Evolutionary conservation across 2,113 vertebrate genomes (phyloP).

Genomic region (Enhydra lutris): DNA sequence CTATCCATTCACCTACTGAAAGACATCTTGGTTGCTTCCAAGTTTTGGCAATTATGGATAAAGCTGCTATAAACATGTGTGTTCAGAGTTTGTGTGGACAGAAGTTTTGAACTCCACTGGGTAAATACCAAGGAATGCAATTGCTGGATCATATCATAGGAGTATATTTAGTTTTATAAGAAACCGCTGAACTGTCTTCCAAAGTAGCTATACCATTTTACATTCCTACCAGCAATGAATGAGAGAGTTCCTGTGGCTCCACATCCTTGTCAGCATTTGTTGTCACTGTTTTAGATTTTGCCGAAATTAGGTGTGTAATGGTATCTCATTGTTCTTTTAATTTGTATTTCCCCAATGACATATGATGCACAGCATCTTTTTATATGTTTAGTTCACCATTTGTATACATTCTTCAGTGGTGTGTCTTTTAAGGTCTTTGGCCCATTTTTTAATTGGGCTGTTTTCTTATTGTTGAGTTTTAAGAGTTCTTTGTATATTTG

Average conservation of each 20-base stretch:
- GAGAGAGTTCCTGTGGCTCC: neutral
- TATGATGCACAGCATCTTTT: neutral
- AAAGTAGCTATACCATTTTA: neutral
- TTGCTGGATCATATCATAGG: neutral
- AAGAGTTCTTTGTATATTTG: neutral
- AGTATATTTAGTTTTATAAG: neutral
- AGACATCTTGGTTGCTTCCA: neutral
- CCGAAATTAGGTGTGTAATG: neutral
- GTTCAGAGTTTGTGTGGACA: neutral
- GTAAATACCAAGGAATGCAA: neutral
- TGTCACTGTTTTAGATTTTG: neutral
- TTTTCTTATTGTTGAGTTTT: neutral
- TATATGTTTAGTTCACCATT: neutral
- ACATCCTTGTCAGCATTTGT: neutral
- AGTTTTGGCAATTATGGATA: neutral
- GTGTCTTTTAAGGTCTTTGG: neutral
- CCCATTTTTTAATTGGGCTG: neutral
- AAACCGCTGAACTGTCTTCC: neutral
- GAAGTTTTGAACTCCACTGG: neutral
- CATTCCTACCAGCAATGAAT: neutral
- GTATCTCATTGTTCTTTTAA: neutral
- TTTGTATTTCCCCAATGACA: neutral
- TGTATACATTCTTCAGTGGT: neutral
- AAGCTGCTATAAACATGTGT: neutral
- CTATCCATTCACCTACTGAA: neutral